A percentile compares a stretch with the other conserved stretches of the same genome.
Evolutionary conservation across 2,797 vertebrate genomes (phyloP).

Genomic region (Coreius guichenoti): DNA sequence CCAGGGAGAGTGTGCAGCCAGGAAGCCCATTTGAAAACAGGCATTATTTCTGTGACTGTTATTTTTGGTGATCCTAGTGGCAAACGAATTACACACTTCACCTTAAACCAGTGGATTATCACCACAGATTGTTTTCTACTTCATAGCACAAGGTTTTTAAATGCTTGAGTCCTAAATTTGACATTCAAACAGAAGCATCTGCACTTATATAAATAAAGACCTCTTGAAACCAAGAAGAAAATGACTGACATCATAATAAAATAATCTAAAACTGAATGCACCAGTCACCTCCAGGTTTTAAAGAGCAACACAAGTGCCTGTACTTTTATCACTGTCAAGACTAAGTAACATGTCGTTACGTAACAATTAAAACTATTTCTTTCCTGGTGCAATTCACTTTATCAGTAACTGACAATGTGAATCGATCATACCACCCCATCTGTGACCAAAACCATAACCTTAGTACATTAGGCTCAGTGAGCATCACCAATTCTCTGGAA

Average conservation of each 20-base stretch:
- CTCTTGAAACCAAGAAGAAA: constrained; percentile 10
- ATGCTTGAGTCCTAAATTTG: background rate
- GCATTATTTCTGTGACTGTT: background rate
- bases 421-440: constrained; percentile 26
- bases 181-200: constrained; percentile 5
- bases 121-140: background rate
- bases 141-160: background rate
- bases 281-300: background rate
- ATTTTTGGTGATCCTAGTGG: background rate
- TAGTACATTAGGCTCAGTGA: constrained; percentile 28
- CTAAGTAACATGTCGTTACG: background rate
- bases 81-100: background rate
- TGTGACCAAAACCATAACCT: constrained; percentile 23
- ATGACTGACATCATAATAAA: constrained; percentile 7
- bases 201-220: background rate
- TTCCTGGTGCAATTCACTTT: background rate
- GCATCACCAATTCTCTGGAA: background rate
- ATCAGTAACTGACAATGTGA: background rate
- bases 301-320: background rate
- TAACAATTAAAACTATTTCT: background rate
- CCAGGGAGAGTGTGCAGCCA: background rate
- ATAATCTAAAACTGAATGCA: background rate
- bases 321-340: background rate
- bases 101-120: background rate
- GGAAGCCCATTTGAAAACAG: background rate